Conservation (phyloP, 2,113 vertebrate genomes). For the Machaerirhynchus nigripectus region DNA sequence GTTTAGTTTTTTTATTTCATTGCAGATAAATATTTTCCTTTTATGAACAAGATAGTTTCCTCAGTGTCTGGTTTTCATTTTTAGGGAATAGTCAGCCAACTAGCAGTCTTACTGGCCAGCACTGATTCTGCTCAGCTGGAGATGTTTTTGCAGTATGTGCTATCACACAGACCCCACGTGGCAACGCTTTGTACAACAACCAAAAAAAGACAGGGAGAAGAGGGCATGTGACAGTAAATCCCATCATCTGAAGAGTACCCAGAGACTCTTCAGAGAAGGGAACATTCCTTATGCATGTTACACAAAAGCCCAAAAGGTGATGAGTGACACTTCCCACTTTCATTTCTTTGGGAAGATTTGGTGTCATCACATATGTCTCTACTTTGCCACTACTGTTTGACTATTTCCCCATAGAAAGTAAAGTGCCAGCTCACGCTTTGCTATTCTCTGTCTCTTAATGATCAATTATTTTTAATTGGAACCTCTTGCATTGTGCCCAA, state of each 20-base stretch:
- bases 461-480: conserved; percentile 68
- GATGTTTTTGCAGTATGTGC: conserved; percentile 15
- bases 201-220: conserved; percentile 15
- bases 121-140: not conserved
- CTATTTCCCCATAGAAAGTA: not conserved
- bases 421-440: not conserved
- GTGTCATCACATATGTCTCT: conserved; percentile 34
- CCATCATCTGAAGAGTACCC: conserved; percentile 23
- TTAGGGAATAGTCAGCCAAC: not conserved
- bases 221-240: conserved; percentile 49
- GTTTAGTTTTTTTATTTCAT: not conserved
- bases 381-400: conserved; percentile 1
- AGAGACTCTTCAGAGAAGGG: conserved; percentile 14
- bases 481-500: conserved; percentile 21
- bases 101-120: not conserved
- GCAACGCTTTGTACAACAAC: conserved; percentile 34
- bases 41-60: conserved; percentile 18
- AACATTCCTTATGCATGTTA: conserved; percentile 7
- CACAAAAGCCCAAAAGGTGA: conserved; percentile 49
- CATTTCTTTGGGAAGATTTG: conserved; percentile 20
- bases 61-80: conserved; percentile 41
- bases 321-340: conserved; percentile 55
- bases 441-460: conserved; percentile 41
- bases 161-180: conserved; percentile 26
- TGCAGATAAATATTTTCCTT: conserved; percentile 14